Conservation (phyloP, 1,140 invertebrate genomes). For the Calephelis virginiensis region DNA sequence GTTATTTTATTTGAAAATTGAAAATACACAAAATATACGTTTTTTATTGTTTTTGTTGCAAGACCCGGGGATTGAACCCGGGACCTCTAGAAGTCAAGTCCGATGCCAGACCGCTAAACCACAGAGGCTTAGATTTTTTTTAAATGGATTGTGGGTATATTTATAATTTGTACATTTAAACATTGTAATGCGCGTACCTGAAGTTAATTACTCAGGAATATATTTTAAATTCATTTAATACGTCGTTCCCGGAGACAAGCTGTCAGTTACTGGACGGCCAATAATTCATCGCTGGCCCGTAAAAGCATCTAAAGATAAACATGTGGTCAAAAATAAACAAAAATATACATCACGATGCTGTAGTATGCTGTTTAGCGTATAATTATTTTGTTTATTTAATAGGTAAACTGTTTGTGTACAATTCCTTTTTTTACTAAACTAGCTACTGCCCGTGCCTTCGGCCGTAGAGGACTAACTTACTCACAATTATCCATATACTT, state of each 20-base stretch:
- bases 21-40: no score
- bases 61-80: no score
- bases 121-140: no score
- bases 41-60: no score
- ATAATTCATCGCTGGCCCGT: slow-evolving; percentile 65
- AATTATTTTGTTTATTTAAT: background rate
- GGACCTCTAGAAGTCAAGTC: no score
- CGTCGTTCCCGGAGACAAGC: slow-evolving; percentile 58
- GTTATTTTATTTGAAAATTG: no score
- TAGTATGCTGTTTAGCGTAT: slow-evolving; percentile 27
- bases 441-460: background rate
- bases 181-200: no score
- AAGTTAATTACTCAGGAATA: slow-evolving; percentile 18
- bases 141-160: no score
- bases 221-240: slow-evolving; percentile 47
- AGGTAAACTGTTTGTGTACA: background rate
- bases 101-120: no score
- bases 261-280: slow-evolving; percentile 60
- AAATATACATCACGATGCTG: slow-evolving; percentile 49
- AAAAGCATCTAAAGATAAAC: slow-evolving; percentile 72
- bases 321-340: slow-evolving; percentile 55
- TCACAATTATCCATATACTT: no score
- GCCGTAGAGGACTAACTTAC: background rate
- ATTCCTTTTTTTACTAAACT: background rate
- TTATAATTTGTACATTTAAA: no score